These are phyloP conservation scores for Halictus rubicundus DNA, from an alignment of 1,140 invertebrate species.

Conservation along the genomic window DNA sequence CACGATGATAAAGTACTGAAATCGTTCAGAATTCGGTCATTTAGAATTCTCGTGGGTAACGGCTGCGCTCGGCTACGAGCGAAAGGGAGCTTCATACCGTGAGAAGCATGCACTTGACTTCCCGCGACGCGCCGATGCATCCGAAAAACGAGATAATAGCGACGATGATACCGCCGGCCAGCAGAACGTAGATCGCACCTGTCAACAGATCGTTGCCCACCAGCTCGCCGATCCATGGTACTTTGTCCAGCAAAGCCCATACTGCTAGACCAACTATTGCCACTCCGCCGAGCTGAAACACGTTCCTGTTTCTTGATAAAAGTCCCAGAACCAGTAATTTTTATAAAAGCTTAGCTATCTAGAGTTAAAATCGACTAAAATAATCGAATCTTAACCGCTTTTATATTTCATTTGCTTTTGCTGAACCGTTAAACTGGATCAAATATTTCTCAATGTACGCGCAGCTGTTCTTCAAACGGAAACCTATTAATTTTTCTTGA, in stretches of 20 bases:
- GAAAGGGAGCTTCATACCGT: slow-evolving; percentile 84
- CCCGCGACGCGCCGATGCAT: slow-evolving; percentile 91
- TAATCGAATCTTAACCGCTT: too few species aligned
- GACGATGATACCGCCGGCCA: slow-evolving; percentile 89
- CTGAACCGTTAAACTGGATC: too few species aligned
- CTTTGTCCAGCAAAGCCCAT: slow-evolving; percentile 91
- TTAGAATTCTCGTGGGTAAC: too few species aligned
- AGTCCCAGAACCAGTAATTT: too few species aligned
- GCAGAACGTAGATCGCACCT: slow-evolving; percentile 90
- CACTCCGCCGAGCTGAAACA: slow-evolving; percentile 88
- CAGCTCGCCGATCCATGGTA: slow-evolving; percentile 88
- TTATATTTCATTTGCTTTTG: too few species aligned
- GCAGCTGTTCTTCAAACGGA: too few species aligned
- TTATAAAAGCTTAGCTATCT: too few species aligned
- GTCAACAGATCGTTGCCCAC: slow-evolving; percentile 91
- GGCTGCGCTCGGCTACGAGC: too few species aligned
- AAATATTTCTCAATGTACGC: too few species aligned
- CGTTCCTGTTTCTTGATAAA: not conserved
- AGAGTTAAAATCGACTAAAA: too few species aligned
- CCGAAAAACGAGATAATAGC: slow-evolving; percentile 91
- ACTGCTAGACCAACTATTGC: slow-evolving; percentile 88
- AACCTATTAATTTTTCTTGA: too few species aligned
- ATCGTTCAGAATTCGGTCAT: slow-evolving; percentile 36
- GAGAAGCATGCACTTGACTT: slow-evolving; percentile 93
- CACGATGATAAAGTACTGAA: slow-evolving; percentile 92